phyloP scores from a whole-genome alignment of 2,113 vertebrate species.

The Lasiurus cinereus region DNA sequence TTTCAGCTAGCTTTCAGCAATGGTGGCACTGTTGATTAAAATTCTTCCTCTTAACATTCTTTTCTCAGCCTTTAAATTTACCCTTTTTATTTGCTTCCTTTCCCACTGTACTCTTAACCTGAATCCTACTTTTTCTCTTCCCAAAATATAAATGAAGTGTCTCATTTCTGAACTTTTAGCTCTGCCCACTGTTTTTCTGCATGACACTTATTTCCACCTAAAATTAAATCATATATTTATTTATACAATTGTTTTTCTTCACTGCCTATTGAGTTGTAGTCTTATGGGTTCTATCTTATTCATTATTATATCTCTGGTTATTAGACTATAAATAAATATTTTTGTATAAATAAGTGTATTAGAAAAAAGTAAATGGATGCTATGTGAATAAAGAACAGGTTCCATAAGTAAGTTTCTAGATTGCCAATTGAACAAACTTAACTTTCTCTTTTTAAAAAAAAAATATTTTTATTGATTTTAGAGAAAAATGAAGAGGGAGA shows the following conservation, averaged over 20 bases:
- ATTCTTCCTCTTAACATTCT: background rate
- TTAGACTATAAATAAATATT: background rate
- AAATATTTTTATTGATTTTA: too few species aligned
- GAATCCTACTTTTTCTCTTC: background rate
- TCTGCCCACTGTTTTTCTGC: background rate
- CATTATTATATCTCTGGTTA: background rate
- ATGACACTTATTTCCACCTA: background rate
- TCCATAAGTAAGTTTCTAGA: background rate
- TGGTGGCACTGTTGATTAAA: background rate
- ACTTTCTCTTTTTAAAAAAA: too few species aligned
- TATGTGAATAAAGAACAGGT: background rate
- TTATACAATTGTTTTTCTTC: background rate
- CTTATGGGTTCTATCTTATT: background rate
- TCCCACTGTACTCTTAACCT: background rate
- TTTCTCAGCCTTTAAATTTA: background rate
- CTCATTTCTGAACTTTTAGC: background rate
- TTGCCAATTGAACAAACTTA: background rate
- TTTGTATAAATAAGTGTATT: slow-evolving; percentile 32
- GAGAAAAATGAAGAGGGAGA: too few species aligned
- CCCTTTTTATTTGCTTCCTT: background rate
- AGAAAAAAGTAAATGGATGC: background rate
- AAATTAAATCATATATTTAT: background rate
- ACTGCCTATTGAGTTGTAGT: background rate
- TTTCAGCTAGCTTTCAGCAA: background rate
- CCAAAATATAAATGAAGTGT: background rate